Evolutionary conservation across 2,113 vertebrate genomes (phyloP).

Genomic region (Petromus typicus): DNA sequence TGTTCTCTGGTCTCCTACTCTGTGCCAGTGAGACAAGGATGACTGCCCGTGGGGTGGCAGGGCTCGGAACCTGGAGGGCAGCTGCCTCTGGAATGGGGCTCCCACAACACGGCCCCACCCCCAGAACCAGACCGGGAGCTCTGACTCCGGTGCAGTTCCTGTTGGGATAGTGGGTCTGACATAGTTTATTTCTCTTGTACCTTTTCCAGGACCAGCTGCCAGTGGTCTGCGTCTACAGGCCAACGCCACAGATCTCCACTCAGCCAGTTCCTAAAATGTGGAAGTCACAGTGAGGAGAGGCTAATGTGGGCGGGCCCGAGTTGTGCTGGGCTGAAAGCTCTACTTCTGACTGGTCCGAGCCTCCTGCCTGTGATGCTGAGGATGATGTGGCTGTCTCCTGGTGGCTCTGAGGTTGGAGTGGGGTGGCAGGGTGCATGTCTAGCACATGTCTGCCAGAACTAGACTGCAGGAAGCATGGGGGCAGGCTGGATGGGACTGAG

Average conservation of each 20-base stretch:
- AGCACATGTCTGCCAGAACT: background rate
- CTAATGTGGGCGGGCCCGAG: background rate
- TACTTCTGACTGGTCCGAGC: background rate
- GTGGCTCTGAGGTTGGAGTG: background rate
- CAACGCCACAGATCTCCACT: background rate
- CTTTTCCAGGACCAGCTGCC: background rate
- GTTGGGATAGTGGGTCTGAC: background rate
- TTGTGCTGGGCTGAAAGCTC: background rate
- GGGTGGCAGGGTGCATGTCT: background rate
- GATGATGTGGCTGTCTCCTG: too few relatives aligned
- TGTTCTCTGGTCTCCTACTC: background rate
- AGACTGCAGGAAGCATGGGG: background rate
- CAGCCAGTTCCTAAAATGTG: background rate
- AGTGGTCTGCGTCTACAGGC: rapidly evolving
- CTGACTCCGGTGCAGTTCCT: background rate
- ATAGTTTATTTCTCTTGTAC: background rate
- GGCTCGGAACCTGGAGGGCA: background rate
- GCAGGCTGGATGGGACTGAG: background rate
- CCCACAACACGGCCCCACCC: background rate
- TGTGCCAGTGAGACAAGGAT: background rate
- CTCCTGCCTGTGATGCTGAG: background rate
- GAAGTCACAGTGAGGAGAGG: too few relatives aligned
- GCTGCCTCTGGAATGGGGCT: background rate
- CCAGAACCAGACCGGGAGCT: background rate
- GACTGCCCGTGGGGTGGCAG: background rate